phyloP scores from a whole-genome alignment of 1,140 invertebrate genomes.

The Neodiprion lecontei region DNA sequence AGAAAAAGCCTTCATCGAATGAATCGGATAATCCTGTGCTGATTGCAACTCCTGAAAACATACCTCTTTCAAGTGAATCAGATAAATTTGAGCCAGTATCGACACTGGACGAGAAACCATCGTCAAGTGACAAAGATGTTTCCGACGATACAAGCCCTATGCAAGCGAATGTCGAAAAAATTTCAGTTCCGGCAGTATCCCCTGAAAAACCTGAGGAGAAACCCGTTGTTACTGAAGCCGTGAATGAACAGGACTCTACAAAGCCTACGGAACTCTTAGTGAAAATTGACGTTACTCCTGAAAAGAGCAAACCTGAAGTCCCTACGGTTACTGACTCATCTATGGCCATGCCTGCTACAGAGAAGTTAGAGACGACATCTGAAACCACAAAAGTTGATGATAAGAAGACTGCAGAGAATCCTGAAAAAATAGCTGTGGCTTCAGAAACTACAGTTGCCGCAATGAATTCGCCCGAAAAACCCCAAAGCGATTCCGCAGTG shows the following conservation, averaged over 20 bases:
- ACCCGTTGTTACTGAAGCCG: neutral
- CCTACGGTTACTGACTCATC: conserved; percentile 15
- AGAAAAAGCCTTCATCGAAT: neutral
- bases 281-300: conserved; percentile 37
- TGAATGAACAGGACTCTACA: conserved; percentile 11
- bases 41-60: no score
- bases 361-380: conserved; percentile 26
- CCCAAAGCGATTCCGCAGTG: no score
- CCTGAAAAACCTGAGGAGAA: neutral
- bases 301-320: conserved; percentile 30
- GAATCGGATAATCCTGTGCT: no score
- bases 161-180: conserved; percentile 27
- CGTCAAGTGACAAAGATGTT: neutral
- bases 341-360: neutral
- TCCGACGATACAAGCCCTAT: neutral
- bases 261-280: conserved; percentile 36
- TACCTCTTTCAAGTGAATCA: no score
- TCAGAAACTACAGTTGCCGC: no score
- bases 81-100: no score
- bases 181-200: neutral
- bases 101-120: neutral
- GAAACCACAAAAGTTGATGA: conserved; percentile 26
- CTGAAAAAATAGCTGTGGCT: no score
- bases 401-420: conserved; percentile 22
- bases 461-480: no score